Evolutionary conservation across 2,797 vertebrate species (phyloP), one percentile per base, ranked within the genome.

Genomic region (Erithacus rubecula): DNA sequence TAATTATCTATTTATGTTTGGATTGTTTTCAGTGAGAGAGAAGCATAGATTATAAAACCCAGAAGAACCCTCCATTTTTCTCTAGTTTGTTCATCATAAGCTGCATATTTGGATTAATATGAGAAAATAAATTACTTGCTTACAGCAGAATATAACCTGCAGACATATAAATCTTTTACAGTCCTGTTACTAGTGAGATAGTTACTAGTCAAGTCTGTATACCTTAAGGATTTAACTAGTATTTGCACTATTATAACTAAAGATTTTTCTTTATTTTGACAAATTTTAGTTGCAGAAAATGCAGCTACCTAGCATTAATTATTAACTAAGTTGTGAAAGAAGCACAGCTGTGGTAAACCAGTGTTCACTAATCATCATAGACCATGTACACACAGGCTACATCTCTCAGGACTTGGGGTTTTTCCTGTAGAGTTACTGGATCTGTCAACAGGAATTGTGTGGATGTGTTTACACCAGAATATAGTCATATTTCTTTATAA

Each of bases 401-500:
- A 47, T 7, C 4, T 68, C 8, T 62, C 17, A 49, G 16, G 11
- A 15, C 0, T 10, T 41, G 7, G 4, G 6, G 0, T 4, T 44
- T 44, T 37, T 52, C 36, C 64, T 15, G 5, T 36, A 34, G 64
- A 71, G 81, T 39, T 59, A 69, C 44, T 86, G 47, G 15, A 46
- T 7, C 7, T 89, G 24, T 30, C 59, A 56, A 70, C 12, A 58
- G 24, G 24, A 86, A 67, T 17, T 58, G 6, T 47, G 24, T 81
- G 8, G 21, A n/a, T 77, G 3, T 26, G 41, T 56, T 7, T 72
- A 22, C 52, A 65, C 11, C 9, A 81, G 47, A 51, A 44, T 46
- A 29, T 23, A 21, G 10, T 9, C 21, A 37, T 26, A 39, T 51
- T 64, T 64, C 12, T 58, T 52, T 30, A 39, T 12, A 44, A 96